Evolutionary conservation across 2,113 vertebrate species (phyloP), one percentile per base, ranked within the genome.

Genomic region (Callopanchax toddi): DNA sequence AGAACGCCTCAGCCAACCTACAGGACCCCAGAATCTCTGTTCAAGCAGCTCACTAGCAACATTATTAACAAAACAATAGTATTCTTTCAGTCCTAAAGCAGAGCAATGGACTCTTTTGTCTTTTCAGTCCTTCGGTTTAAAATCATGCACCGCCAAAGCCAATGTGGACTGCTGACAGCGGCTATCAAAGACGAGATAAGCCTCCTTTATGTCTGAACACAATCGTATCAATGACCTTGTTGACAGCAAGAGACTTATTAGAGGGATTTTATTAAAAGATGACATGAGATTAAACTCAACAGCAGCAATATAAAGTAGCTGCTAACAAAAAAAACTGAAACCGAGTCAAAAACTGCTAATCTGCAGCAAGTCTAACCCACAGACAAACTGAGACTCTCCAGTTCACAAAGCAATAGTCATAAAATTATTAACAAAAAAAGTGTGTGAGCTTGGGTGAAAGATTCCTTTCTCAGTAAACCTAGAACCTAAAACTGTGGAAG

Each of bases 381-480:
- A 37, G 36, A 37, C 36, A 37, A 3, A 37, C 25, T 36, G 40
- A 54, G 50, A 45, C 21, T 2, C 26, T 71, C 10, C 22, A 59
- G 25, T 36, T 44, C 0, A 20, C 42, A 20, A 32, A 54, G 9
- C 29, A 22, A 49, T 32, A 21, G 20, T 11, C 17, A 80, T 74
- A 71, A 73, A 75, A 39, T 22, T 1, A 17, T 39, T 1, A 16
- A 11, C 12, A 26, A 2, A 21, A 7, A 25, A 44, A 67, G 42
- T 16, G 45, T 55, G 23, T 48, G 46, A 51, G 52, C 21, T 44
- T 18, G 59, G 40, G 52, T 76, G 53, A 29, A 72, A 80, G 67
- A 68, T 61, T 64, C 78, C 70, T 85, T 86, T 86, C 85, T 83
- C 82, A 87, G 82, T 85, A 89, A 90, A 86, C 52, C 59, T 74